phyloP scores from a whole-genome alignment of 2,888 invertebrate genomes.

The Osedax frankpressi region DNA sequence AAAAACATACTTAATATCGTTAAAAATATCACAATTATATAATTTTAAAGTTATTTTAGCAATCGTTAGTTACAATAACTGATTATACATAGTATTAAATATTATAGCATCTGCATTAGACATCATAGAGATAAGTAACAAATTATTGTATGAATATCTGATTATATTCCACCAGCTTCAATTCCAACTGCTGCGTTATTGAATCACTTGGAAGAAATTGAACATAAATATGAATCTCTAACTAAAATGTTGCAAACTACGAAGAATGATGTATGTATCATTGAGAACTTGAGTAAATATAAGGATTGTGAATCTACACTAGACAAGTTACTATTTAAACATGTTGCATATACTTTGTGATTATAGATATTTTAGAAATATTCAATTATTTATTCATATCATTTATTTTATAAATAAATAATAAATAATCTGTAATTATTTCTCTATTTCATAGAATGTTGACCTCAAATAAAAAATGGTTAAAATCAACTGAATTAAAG shows the following conservation, averaged over 20 bases:
- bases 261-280: neutral
- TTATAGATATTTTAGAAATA: no score
- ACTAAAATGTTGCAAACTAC: neutral
- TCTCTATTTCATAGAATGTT: neutral
- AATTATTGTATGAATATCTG: no score
- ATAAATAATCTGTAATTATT: neutral
- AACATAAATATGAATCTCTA: neutral
- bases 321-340: neutral
- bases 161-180: neutral
- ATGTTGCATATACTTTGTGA: no score
- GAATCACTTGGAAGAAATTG: neutral
- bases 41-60: no score
- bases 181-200: neutral
- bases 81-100: neutral
- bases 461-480: neutral
- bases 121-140: no score
- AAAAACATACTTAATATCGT: no score
- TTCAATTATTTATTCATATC: neutral
- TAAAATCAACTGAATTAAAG: neutral
- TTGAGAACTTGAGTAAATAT: neutral
- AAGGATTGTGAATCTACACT: neutral
- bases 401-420: neutral
- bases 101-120: neutral
- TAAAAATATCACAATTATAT: no score
- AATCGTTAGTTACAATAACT: no score